phyloP scores from a whole-genome alignment of 2,797 vertebrate species.

The Coranthus polyacanthus region DNA sequence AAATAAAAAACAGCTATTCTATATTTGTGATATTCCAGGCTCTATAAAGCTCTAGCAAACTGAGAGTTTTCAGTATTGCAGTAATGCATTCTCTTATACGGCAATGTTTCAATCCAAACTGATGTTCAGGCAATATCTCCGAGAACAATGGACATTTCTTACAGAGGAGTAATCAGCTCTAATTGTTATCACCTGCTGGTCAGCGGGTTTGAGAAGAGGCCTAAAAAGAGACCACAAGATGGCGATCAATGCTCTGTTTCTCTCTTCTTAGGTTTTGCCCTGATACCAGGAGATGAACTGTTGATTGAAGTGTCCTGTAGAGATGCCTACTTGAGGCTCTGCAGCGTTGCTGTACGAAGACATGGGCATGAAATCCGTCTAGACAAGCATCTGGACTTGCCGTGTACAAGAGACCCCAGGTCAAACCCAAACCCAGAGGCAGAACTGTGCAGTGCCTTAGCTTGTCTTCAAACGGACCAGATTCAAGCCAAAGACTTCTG shows the following conservation, averaged over 20 bases:
- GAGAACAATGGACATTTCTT: too few species aligned
- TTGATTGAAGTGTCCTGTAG: slow-evolving; percentile 92
- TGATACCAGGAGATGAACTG: slow-evolving; percentile 87
- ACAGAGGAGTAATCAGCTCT: too few species aligned
- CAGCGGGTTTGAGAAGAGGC: too few species aligned
- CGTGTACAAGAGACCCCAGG: slow-evolving; percentile 4
- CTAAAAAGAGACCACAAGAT: too few species aligned
- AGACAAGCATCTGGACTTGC: slow-evolving; percentile 41
- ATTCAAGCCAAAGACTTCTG: slow-evolving; percentile 76
- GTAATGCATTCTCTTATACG: too few species aligned
- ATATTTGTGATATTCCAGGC: too few species aligned
- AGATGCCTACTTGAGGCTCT: slow-evolving; percentile 92
- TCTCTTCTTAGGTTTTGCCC: slow-evolving; percentile 79
- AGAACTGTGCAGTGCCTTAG: slow-evolving; percentile 93
- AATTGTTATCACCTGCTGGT: too few species aligned
- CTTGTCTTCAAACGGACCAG: slow-evolving; percentile 90
- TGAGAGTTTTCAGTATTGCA: too few species aligned
- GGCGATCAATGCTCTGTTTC: slow-evolving; percentile 1
- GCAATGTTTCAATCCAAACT: too few species aligned
- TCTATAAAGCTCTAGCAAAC: too few species aligned
- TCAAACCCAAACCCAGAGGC: slow-evolving; percentile 84
- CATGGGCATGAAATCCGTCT: slow-evolving; percentile 72
- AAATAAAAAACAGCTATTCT: too few species aligned
- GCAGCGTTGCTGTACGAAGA: slow-evolving; percentile 84
- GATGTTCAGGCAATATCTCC: too few species aligned